phyloP scores from a whole-genome alignment of 2,888 invertebrate genomes.

The Drosophila pegasa region DNA sequence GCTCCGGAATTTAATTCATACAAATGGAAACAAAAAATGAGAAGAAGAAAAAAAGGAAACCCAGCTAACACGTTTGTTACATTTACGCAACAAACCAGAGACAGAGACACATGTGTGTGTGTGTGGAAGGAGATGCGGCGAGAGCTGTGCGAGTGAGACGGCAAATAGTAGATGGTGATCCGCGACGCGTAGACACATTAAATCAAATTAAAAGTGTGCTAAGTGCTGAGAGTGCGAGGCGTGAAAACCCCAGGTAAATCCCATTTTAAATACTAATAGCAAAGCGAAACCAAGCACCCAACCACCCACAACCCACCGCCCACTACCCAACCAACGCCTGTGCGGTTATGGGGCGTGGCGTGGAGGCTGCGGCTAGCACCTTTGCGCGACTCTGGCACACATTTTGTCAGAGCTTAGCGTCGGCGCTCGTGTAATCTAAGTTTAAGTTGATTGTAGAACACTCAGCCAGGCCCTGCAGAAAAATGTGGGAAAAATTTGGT shows the following conservation, averaged over 20 bases:
- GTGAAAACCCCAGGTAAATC: slow-evolving; percentile 77
- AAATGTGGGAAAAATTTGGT: slow-evolving; percentile 6
- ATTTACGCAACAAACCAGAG: slow-evolving; percentile 35
- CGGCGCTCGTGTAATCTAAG: slow-evolving; percentile 72
- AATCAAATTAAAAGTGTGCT: slow-evolving; percentile 80
- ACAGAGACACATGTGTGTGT: slow-evolving; percentile 17
- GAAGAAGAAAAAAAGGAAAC: neutral
- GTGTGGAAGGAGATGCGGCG: neutral
- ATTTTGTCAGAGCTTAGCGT: slow-evolving; percentile 72
- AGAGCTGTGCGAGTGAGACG: slow-evolving; percentile 20
- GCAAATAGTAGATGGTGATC: slow-evolving; percentile 35
- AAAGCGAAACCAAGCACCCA: slow-evolving; percentile 28
- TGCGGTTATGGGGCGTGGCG: slow-evolving; percentile 33
- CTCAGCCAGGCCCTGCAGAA: slow-evolving; percentile 28
- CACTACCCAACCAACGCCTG: slow-evolving; percentile 16
- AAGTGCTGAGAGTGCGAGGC: slow-evolving; percentile 64
- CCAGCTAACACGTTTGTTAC: slow-evolving; percentile 32
- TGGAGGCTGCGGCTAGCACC: slow-evolving; percentile 25
- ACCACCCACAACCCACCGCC: no score
- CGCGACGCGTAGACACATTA: slow-evolving; percentile 76
- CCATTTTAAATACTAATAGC: slow-evolving; percentile 79
- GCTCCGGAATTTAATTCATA: slow-evolving; percentile 57
- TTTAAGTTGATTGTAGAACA: slow-evolving; percentile 77
- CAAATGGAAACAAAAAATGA: slow-evolving; percentile 51
- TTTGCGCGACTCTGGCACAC: slow-evolving; percentile 58